Evolutionary conservation across 2,888 invertebrate species (phyloP), one percentile per base, ranked within the genome.

Genomic region (Nipponacmea schrenckii): DNA sequence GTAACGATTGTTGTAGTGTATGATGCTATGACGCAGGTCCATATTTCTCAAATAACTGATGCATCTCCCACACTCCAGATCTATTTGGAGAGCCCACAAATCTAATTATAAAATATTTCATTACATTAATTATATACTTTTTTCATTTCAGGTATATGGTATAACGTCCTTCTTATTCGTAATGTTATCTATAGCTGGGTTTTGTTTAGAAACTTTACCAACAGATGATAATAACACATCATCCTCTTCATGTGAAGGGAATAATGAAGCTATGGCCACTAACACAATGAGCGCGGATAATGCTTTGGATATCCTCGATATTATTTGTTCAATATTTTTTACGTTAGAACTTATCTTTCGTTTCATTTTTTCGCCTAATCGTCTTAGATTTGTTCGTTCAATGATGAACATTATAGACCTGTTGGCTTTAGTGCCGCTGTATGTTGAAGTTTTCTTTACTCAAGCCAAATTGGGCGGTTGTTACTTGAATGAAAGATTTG

Each of bases 321-420:
- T 85, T 20, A 81, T 86, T 50, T 88, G 88, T 76, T 87, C 87
- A 12, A 78, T 84, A 27, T 88, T 84, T 79, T 88, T 88, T 78
- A 86, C 86, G 0, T 81, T 87, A 68, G 88, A 88, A 69, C 80
- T 87, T 12, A 79, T 86, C 15, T 79, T 86, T 12, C 73, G 88
- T 7, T 84, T 87, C 69, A 74, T 79, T 26, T 86, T 86, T 71
- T 82, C 86, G 5, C 86, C 86, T 10, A 80, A 80, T 71, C 86
- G 86, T 72, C 71, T 79, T 27, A 75, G 78, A 26, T 87, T 87
- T 73, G 83, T 87, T 56, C 75, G 81, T 26, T 82, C 82, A 12
- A 76, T 82, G 17, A 86, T 88, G 86, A 88, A 88, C 74, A 81
- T 87, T 56, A 87, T 88, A 48, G 88, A 88, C 77, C 78, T 87